phyloP scores from a whole-genome alignment of 2,113 vertebrate genomes.

The Rhinolophus ferrumequinum region DNA sequence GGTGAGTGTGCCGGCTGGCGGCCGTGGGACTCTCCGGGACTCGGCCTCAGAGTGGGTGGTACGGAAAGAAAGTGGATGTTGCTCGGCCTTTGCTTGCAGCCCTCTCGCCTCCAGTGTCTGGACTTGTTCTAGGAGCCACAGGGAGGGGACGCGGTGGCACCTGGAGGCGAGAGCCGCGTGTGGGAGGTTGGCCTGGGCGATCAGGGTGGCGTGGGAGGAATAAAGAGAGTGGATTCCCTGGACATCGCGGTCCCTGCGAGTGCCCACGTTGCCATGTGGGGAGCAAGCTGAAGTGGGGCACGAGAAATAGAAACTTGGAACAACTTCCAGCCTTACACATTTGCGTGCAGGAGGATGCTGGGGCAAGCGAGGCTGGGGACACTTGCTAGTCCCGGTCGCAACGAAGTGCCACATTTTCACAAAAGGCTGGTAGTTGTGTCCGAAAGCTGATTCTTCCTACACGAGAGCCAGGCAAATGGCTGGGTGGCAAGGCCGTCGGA shows the following conservation, averaged over 20 bases:
- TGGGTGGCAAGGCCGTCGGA: accelerated
- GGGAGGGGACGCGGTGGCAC: neutral
- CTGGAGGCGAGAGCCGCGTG: neutral
- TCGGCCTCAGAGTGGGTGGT: neutral
- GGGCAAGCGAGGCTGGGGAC: neutral
- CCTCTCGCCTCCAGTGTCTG: neutral
- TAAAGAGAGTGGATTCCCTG: too few relatives aligned
- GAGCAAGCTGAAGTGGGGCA: neutral
- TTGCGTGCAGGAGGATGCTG: neutral
- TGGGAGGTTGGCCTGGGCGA: too few relatives aligned
- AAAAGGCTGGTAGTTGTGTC: neutral
- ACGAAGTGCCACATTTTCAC: accelerated
- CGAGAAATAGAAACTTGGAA: neutral
- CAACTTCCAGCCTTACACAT: constrained; percentile 21
- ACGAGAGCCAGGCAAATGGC: neutral
- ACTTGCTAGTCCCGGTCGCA: neutral
- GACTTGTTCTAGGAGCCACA: neutral
- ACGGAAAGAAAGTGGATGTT: neutral
- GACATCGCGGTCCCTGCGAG: too few relatives aligned
- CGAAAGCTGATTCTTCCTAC: neutral
- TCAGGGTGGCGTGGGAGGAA: neutral
- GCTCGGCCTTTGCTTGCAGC: accelerated
- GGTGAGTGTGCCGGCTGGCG: constrained; percentile 65
- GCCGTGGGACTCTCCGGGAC: neutral
- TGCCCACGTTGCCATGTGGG: neutral